Percentiles rank a stretch among this genome's conserved stretches.
phyloP scores from a whole-genome alignment of 2,113 vertebrate species.

The Bubo blakistoni region DNA sequence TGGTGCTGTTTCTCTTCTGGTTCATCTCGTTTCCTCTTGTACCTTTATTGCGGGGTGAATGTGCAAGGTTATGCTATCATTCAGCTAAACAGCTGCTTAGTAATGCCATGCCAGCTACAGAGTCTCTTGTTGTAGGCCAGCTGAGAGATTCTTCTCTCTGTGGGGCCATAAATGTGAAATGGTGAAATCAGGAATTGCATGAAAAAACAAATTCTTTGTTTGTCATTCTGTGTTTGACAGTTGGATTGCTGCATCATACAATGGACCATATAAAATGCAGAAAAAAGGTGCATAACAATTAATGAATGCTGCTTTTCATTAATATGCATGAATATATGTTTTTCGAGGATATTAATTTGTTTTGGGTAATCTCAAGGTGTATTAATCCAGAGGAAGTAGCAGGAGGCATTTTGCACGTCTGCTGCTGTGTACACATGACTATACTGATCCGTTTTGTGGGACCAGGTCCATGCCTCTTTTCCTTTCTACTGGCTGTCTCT shows the following conservation, averaged over 20 bases:
- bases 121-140: background rate
- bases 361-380: background rate
- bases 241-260: background rate
- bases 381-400: background rate
- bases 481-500: background rate
- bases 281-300: background rate
- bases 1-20: background rate
- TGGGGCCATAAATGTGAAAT: background rate
- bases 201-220: background rate
- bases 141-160: background rate
- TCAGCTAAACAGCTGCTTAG: background rate
- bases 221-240: background rate
- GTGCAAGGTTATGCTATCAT: background rate
- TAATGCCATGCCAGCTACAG: background rate
- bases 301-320: background rate
- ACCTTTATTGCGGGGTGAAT: background rate
- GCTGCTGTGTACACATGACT: background rate
- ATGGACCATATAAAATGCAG: background rate
- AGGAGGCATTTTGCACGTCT: background rate
- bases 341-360: background rate
- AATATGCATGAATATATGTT: background rate
- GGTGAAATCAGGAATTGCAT: background rate
- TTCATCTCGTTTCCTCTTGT: constrained; percentile 9
- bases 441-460: background rate
- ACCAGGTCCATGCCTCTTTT: background rate